Evolutionary conservation across 2,888 invertebrate species (phyloP).

Genomic region (Cerceris rybyensis): DNA sequence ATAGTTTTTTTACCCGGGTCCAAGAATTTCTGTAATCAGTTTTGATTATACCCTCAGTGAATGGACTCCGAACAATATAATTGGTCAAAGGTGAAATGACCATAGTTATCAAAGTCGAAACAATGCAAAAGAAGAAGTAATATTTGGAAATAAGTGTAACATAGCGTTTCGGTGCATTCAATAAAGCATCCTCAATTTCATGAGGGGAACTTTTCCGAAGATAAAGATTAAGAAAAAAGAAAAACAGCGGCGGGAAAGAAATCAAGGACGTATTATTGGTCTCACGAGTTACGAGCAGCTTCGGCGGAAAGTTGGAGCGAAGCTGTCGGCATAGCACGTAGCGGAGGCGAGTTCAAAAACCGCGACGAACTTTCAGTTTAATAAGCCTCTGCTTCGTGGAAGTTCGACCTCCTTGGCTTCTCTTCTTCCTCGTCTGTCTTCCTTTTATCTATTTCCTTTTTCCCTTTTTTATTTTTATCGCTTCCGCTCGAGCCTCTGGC

Average conservation of each 20-base stretch:
- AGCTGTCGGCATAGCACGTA: constrained; percentile 42
- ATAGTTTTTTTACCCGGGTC: too few species aligned
- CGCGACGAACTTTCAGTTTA: constrained; percentile 66
- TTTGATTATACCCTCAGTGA: too few species aligned
- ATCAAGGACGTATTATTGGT: constrained; percentile 40
- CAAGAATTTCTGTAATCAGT: too few species aligned
- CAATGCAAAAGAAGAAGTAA: too few species aligned
- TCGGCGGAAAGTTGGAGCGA: constrained; percentile 41
- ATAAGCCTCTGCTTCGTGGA: constrained; percentile 63
- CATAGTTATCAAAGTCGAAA: too few species aligned
- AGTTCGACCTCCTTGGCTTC: constrained; percentile 40
- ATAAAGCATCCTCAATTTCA: too few species aligned
- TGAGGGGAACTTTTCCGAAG: too few species aligned
- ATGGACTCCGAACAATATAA: too few species aligned
- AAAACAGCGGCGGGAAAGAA: not conserved
- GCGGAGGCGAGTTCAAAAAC: constrained; percentile 59
- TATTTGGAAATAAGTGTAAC: too few species aligned
- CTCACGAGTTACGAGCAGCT: constrained; percentile 45
- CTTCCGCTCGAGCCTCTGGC: constrained; percentile 3
- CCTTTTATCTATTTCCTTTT: constrained; percentile 14
- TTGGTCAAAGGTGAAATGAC: too few species aligned
- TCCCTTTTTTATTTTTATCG: constrained; percentile 18
- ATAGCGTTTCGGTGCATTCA: too few species aligned
- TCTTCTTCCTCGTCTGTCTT: constrained; percentile 23
- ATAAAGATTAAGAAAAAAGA: too few species aligned